Evolutionary conservation across 1,140 invertebrate species (phyloP).

Genomic region (Manduca sexta): DNA sequence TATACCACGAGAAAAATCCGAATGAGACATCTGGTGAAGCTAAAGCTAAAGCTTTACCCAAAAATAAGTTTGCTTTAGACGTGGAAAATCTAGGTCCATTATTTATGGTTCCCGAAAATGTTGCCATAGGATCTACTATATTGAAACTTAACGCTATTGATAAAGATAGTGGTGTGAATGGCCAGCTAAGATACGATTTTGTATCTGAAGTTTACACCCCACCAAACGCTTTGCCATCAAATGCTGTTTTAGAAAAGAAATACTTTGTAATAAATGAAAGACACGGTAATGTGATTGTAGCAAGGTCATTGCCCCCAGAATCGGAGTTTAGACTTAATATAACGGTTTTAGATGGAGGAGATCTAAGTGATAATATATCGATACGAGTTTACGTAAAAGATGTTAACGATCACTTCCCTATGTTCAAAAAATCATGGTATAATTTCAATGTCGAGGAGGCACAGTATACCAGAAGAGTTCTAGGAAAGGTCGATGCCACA

Average conservation of each 20-base stretch:
- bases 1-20: conserved; percentile 61
- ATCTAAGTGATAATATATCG: conserved; percentile 79
- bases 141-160: conserved; percentile 88
- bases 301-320: conserved; percentile 83
- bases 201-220: conserved; percentile 77
- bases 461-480: conserved; percentile 77
- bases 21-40: conserved; percentile 37
- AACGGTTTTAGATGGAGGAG: conserved; percentile 83
- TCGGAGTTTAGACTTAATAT: conserved; percentile 85
- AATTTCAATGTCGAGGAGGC: conserved; percentile 88
- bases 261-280: conserved; percentile 84
- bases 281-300: conserved; percentile 84
- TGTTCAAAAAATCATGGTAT: conserved; percentile 87
- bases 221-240: conserved; percentile 51
- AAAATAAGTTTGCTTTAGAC: conserved; percentile 71
- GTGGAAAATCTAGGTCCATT: conserved; percentile 69
- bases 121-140: conserved; percentile 81
- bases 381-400: conserved; percentile 82
- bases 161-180: conserved; percentile 84
- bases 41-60: conserved; percentile 56
- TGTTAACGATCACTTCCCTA: conserved; percentile 89
- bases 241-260: conserved; percentile 70
- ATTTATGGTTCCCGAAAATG: conserved; percentile 84
- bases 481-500: conserved; percentile 84
- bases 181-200: conserved; percentile 84